Evolutionary conservation across 2,888 invertebrate genomes (phyloP).

Genomic region (Campoletis raptor): DNA sequence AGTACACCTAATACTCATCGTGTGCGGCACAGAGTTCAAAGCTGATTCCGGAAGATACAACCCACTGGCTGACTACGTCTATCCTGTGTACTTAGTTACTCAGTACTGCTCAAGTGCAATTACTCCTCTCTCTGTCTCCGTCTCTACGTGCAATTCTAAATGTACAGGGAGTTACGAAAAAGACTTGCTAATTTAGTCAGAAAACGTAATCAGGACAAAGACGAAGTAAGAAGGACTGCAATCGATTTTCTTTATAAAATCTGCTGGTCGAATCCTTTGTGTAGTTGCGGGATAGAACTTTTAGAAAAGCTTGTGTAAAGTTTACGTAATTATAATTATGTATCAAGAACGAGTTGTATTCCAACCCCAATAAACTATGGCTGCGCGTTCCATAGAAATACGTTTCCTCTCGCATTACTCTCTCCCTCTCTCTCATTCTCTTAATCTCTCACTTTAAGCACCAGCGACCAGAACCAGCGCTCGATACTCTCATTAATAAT

Average conservation of each 20-base stretch:
- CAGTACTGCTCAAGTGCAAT: slow-evolving; percentile 21
- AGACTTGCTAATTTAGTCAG: background rate
- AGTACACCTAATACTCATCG: background rate
- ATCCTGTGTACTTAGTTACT: slow-evolving; percentile 37
- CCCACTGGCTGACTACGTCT: slow-evolving; percentile 11
- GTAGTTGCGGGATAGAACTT: background rate
- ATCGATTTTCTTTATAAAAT: background rate
- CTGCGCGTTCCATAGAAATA: background rate
- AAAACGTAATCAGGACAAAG: background rate
- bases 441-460: background rate
- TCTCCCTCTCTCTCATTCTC: background rate
- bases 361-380: background rate
- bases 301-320: background rate
- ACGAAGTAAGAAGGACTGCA: background rate
- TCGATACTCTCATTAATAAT: slow-evolving; percentile 6
- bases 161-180: background rate
- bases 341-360: background rate
- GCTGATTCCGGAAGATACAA: slow-evolving; percentile 30
- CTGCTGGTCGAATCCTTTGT: background rate
- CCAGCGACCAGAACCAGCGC: background rate
- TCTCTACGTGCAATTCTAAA: background rate
- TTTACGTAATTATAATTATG: background rate
- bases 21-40: slow-evolving; percentile 45
- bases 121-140: slow-evolving; percentile 16
- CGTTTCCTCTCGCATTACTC: background rate